Base-by-base conservation (phyloP, 2,888 invertebrate genomes). In the Drosophila helvetica region DNA sequence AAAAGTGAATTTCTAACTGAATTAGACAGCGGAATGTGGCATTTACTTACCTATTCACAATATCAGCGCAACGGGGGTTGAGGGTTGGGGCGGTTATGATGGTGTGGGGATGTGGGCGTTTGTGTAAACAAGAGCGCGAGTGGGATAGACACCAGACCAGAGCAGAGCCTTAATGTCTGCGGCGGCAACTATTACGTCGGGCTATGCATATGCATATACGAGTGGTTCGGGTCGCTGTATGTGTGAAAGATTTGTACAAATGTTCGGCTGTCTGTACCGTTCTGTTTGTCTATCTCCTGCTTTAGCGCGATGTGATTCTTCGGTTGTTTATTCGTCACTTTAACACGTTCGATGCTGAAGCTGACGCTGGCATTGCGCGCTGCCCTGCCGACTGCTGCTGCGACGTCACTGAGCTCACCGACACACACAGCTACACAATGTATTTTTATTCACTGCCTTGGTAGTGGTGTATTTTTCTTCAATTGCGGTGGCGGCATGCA, bases 291-390 rank as follows among this genome's bases (percentile, higher is more conserved):
- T 81, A 77, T 88, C 74, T 65, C 71, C 69, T 67, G 78, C 38
- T n/a, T 38, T 38, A 38, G 38, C 38, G 38, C 73, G 64, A 68
- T 77, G 88, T 71, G 33, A 27, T 52, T 57, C 47, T 53, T 79
- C 71, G 73, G 85, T 81, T 89, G 82, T 83, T 83, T 83, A 83
- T 83, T 88, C 83, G 86, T 83, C 83, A 86, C 86, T 83, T 83
- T 86, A 86, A 86, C 83, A 83, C 83, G 83, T 81, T 83, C 80
- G 84, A 79, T 79, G 81, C 84, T 72, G 60, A 73, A 69, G 76
- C 61, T 65, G 27, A 57, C 65, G 68, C 53, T 46, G 48, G 25
- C 22, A 22, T 18, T 22, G 46, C 46, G 46, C 18, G 19, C 46
- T 46, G 30, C 63, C 48, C 62, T 12, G 30, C 54, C 56, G 52